Evolutionary conservation across 2,113 vertebrate genomes (phyloP).

Genomic region (Sander lucioperca): DNA sequence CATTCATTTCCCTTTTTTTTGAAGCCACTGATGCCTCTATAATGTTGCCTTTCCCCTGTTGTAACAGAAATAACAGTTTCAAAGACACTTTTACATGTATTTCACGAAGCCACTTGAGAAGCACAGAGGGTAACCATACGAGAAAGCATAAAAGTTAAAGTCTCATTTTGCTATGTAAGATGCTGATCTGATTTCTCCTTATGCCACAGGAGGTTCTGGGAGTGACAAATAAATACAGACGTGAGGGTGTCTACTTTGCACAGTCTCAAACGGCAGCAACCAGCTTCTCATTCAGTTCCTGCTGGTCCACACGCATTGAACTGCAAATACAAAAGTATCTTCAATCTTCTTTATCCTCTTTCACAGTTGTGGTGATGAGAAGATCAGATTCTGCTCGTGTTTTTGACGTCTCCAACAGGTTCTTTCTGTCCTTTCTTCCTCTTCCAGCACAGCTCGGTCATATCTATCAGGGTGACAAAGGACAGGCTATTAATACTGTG

Average conservation of each 20-base stretch:
- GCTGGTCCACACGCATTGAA: background rate
- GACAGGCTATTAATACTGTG: conserved; percentile 57
- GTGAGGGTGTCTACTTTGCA: background rate
- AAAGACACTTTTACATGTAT: conserved; percentile 13
- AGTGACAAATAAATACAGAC: conserved; percentile 7
- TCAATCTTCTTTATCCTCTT: background rate
- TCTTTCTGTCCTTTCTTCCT: conserved; percentile 27
- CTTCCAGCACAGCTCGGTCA: conserved; percentile 19
- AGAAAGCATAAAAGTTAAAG: background rate
- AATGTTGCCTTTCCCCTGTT: background rate
- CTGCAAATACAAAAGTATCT: background rate
- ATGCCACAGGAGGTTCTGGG: background rate
- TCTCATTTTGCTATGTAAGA: background rate
- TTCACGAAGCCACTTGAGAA: background rate
- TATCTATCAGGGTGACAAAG: conserved; percentile 57
- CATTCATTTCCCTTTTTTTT: background rate
- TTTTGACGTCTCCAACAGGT: conserved; percentile 10
- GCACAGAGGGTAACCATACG: background rate
- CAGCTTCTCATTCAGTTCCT: background rate
- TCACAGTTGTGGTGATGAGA: background rate
- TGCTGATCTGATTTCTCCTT: background rate
- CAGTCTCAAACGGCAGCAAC: conserved; percentile 5
- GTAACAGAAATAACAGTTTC: background rate
- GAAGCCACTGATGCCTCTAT: background rate
- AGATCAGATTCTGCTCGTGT: background rate